Evolutionary conservation across 2,888 invertebrate genomes (phyloP).

Genomic region (Meloe dianella): DNA sequence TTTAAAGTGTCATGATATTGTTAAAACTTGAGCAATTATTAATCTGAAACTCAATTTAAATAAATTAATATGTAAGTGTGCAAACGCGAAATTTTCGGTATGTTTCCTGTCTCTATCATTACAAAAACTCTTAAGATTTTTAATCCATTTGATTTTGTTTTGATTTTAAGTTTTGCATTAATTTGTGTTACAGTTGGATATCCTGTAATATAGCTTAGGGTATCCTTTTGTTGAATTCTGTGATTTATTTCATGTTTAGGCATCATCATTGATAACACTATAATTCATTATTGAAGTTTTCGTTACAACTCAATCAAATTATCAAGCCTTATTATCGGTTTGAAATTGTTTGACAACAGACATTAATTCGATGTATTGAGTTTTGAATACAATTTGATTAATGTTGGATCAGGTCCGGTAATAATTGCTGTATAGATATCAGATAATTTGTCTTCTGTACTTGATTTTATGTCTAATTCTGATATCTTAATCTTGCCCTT

Average conservation of each 20-base stretch:
- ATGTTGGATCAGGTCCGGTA: neutral
- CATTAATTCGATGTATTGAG: neutral
- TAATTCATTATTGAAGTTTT: constrained; percentile 8
- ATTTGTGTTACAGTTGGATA: too few relatives aligned
- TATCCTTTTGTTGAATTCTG: neutral
- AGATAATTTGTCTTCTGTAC: neutral
- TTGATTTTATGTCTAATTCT: neutral
- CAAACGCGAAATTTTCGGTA: constrained; percentile 6
- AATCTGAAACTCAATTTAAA: constrained; percentile 7
- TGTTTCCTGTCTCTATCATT: constrained; percentile 1
- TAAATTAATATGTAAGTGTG: constrained; percentile 6
- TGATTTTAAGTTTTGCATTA: too few relatives aligned
- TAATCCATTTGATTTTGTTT: too few relatives aligned
- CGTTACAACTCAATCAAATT: constrained; percentile 11
- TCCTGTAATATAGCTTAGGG: neutral
- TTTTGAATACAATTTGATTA: constrained; percentile 6
- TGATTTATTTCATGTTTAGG: neutral
- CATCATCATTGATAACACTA: neutral
- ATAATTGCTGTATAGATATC: neutral
- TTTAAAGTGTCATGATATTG: neutral
- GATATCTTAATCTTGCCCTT: neutral
- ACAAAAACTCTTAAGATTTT: neutral
- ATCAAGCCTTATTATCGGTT: neutral
- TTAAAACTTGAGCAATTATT: neutral
- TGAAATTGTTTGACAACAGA: neutral